Evolutionary conservation across 2,113 vertebrate genomes (phyloP), one percentile per base, ranked within the genome.

Genomic region (Semnornis frantzii): DNA sequence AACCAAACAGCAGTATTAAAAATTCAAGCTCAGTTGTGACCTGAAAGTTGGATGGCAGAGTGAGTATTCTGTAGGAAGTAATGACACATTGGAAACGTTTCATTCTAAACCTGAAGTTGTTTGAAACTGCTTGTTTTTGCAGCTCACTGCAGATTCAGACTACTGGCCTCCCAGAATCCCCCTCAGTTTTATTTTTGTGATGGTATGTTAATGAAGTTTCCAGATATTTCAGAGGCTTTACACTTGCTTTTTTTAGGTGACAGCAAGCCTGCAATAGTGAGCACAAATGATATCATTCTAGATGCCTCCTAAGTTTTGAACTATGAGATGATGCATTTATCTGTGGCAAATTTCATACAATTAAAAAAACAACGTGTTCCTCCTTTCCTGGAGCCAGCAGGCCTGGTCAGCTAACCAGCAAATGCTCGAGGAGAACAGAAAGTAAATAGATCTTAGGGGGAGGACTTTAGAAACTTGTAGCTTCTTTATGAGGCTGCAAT

Each of bases 101-200:
- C 1, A 17, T 60, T 39, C 64, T 71, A 65, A 83, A 54, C 3
- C 33, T 73, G 34, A 37, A 57, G 31, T 54, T 80, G 31, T 44
- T 91, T 91, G 75, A 92, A 87, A 44, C 63, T 73, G 33, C 12
- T 92, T 81, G 59, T 48, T 90, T 96, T 87, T 86, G 81, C 34
- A 87, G 54, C 83, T 78, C 10, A 12, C 27, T 78, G 85, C 44
- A 94, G 71, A 75, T 78, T 81, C 44, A 48, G 37, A 31, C 2
- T 1, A 13, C 10, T 87, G 57, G 52, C 69, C 33, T 90, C 34
- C 4, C 12, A 31, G 59, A 60, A 33, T 69, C 58, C 39, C 39
- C 64, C 34, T 86, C 16, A 59, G 68, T 24, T 91, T 68, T 87
- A 46, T 87, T 87, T 89, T 92, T 27, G 13, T 87, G 28, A 7